These are phyloP conservation scores for Drosophila neocordata DNA, from an alignment of 1,140 invertebrate genomes.

Conservation along the genomic window DNA sequence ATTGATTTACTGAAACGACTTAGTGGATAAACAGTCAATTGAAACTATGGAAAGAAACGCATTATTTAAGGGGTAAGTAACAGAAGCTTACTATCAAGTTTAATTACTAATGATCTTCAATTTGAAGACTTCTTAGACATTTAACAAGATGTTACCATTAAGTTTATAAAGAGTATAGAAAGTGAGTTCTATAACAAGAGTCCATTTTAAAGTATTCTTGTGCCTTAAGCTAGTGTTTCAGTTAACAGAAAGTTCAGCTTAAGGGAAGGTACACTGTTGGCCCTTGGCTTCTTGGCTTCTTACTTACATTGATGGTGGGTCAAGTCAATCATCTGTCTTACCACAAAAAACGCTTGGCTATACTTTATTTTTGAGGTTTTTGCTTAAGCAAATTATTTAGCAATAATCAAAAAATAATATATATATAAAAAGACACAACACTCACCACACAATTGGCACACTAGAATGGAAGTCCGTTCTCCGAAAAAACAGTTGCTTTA, in stretches of 20 bases:
- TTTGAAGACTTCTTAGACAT: too few species aligned
- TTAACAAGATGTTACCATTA: too few species aligned
- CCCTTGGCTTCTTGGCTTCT: neutral
- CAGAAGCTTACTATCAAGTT: too few species aligned
- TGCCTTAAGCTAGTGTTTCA: too few species aligned
- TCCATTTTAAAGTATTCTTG: too few species aligned
- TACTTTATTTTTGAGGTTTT: slow-evolving; percentile 5
- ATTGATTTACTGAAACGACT: too few species aligned
- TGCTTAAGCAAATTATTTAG: slow-evolving; percentile 31
- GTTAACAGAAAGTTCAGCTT: neutral
- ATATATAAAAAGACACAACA: slow-evolving; percentile 18
- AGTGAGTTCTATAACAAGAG: too few species aligned
- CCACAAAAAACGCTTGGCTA: slow-evolving; percentile 1
- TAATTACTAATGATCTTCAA: too few species aligned
- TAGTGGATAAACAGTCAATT: too few species aligned
- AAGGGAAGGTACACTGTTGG: neutral
- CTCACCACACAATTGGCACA: slow-evolving; percentile 2
- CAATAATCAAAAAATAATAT: slow-evolving; percentile 33
- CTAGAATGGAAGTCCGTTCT: slow-evolving; percentile 8
- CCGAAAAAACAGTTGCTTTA: slow-evolving; percentile 14
- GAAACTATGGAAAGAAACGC: too few species aligned
- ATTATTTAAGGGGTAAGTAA: too few species aligned
- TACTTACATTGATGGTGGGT: neutral
- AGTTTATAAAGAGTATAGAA: too few species aligned
- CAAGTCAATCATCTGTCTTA: slow-evolving; percentile 7